These are phyloP conservation scores for Grammomys surdaster DNA, from an alignment of 2,113 vertebrate species.

Conservation along the genomic window DNA sequence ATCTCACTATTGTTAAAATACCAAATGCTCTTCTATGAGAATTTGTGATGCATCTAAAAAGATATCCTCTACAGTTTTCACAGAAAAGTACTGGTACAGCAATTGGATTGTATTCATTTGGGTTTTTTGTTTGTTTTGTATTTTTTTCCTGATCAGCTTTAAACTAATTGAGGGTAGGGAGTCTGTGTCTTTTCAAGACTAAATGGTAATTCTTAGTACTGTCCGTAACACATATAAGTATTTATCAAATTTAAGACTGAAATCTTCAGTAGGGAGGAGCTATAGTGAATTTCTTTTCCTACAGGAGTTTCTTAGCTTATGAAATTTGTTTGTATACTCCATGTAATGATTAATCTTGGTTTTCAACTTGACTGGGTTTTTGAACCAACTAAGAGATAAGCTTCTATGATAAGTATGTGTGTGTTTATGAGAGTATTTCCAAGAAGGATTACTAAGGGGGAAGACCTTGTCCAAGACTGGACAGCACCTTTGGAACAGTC, in stretches of 20 bases:
- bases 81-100: background rate
- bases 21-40: slow-evolving; percentile 3
- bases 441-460: background rate
- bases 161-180: background rate
- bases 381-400: background rate
- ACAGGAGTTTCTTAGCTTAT: background rate
- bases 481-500: too few species aligned
- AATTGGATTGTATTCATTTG: background rate
- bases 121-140: too few species aligned
- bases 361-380: background rate
- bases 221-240: background rate
- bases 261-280: background rate
- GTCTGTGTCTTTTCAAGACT: background rate
- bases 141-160: background rate
- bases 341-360: background rate
- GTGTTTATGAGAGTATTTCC: background rate
- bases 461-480: background rate
- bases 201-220: background rate
- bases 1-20: background rate
- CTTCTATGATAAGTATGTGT: background rate
- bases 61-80: background rate
- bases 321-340: background rate
- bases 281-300: background rate
- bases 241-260: background rate
- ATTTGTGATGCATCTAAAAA: background rate